phyloP scores from a whole-genome alignment of 2,888 invertebrate genomes.

The Cerceris rybyensis region DNA sequence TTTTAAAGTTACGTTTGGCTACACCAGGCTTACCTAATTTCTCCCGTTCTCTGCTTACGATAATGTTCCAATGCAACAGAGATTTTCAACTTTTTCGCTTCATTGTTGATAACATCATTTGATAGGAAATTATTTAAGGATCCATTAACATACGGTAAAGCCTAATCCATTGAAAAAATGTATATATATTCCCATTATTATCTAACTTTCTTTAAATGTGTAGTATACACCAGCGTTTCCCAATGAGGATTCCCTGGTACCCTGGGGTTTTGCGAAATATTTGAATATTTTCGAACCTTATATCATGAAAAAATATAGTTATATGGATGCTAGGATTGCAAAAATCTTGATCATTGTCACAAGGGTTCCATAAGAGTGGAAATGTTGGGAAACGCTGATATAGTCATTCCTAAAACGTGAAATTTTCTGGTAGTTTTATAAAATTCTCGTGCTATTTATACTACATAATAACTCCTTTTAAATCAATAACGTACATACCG shows the following conservation, averaged over 20 bases:
- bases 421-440: not conserved
- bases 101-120: constrained; percentile 82
- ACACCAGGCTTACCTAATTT: constrained; percentile 64
- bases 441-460: no score
- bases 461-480: no score
- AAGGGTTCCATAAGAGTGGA: no score
- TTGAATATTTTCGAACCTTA: no score
- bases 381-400: no score
- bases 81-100: constrained; percentile 78
- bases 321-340: no score
- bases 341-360: no score
- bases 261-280: no score
- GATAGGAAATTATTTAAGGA: constrained; percentile 81
- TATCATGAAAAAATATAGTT: no score
- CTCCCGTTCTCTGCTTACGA: constrained; percentile 66
- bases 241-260: no score
- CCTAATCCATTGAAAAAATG: constrained; percentile 53
- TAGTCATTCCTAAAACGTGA: not conserved
- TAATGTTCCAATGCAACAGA: constrained; percentile 72
- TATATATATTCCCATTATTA: not conserved
- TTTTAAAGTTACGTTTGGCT: no score
- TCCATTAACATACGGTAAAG: constrained; percentile 78
- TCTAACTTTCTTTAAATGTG: not conserved
- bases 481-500: constrained; percentile 61
- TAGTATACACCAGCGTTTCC: no score